These are phyloP conservation scores for Phalacrocorax aristotelis DNA, from an alignment of 2,113 vertebrate genomes.

Conservation along the genomic window DNA sequence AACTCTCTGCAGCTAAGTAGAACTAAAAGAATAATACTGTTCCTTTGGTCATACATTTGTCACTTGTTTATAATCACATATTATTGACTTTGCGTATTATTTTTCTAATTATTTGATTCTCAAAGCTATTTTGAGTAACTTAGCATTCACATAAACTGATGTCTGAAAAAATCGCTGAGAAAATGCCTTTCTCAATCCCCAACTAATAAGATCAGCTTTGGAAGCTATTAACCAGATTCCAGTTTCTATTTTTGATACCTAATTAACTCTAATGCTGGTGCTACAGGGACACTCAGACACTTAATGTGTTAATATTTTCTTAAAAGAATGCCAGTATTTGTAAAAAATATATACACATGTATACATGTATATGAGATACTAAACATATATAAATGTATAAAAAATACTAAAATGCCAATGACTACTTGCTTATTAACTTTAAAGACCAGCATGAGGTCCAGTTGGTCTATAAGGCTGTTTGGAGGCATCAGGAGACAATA, in stretches of 20 bases:
- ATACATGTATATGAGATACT: background rate
- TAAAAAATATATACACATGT: background rate
- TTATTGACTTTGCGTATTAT: conserved; percentile 23
- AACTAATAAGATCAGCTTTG: conserved; percentile 9
- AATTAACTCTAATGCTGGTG: background rate
- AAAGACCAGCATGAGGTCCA: background rate
- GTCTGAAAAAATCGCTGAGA: background rate
- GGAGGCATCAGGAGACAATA: background rate
- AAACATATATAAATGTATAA: background rate
- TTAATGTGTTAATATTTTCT: background rate
- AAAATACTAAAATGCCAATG: background rate
- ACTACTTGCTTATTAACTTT: background rate
- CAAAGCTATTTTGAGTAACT: background rate
- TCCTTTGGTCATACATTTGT: background rate
- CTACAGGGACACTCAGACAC: background rate
- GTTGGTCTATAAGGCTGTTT: background rate
- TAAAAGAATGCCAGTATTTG: background rate
- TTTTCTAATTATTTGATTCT: conserved; percentile 24
- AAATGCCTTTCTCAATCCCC: background rate
- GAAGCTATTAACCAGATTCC: background rate
- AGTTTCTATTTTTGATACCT: conserved; percentile 5
- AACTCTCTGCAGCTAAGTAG: background rate
- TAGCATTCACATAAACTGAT: background rate
- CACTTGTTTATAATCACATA: background rate
- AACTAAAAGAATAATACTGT: background rate